Evolutionary conservation across 2,113 vertebrate genomes (phyloP).

Genomic region (Steatornis caripensis): DNA sequence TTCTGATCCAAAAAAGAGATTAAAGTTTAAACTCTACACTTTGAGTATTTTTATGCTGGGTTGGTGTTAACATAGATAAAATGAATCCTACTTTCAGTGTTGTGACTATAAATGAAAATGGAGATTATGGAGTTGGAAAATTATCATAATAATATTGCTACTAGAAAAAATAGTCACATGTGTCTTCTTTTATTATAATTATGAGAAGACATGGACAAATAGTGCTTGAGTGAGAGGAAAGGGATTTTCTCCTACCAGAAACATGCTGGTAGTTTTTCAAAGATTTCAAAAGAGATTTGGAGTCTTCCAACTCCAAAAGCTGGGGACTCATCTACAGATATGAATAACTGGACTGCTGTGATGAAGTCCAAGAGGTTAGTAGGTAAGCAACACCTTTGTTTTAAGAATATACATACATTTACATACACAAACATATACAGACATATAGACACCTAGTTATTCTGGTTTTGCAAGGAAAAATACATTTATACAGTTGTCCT

Average conservation of each 20-base stretch:
- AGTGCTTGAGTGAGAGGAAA: background rate
- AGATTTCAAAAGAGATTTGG: background rate
- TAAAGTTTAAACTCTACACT: background rate
- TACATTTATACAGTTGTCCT: background rate
- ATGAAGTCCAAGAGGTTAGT: background rate
- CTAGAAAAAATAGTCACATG: background rate
- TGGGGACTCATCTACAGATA: background rate
- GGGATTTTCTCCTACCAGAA: background rate
- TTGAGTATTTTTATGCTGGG: background rate
- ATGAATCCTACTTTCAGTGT: background rate
- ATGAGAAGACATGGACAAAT: background rate
- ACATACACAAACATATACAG: background rate
- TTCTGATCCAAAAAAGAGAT: background rate
- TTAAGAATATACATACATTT: background rate
- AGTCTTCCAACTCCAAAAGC: background rate
- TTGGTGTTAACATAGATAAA: background rate
- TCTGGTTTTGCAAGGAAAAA: background rate
- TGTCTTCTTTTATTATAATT: background rate
- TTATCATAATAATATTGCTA: background rate
- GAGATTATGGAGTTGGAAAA: background rate
- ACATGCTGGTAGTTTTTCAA: background rate
- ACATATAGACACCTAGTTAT: background rate
- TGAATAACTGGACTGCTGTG: background rate
- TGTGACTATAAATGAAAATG: background rate
- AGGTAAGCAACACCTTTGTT: background rate